These are phyloP conservation scores for Lasioglossum pauxillum DNA, from an alignment of 2,888 invertebrate species.

Conservation along the genomic window DNA sequence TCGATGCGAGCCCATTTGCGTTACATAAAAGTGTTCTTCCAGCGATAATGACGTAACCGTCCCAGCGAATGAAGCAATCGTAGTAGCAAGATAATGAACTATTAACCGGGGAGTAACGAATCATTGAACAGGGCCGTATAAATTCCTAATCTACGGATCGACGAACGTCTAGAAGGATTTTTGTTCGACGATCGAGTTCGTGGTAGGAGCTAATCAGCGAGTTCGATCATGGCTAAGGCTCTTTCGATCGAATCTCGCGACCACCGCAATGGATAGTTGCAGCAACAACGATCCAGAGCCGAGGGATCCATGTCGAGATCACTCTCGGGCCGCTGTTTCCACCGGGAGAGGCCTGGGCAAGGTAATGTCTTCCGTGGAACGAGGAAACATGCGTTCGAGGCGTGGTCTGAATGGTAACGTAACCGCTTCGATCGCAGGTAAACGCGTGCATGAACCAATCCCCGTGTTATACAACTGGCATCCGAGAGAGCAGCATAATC, in stretches of 20 bases:
- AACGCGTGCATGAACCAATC: constrained; percentile 47
- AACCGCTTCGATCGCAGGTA: constrained; percentile 61
- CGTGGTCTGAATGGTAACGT: constrained; percentile 71
- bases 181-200: background rate
- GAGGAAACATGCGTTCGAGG: constrained; percentile 76
- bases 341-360: constrained; percentile 19
- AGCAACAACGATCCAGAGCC: constrained; percentile 26
- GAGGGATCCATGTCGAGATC: constrained; percentile 53
- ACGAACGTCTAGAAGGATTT: constrained; percentile 21
- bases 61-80: constrained; percentile 48
- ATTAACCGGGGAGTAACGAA: constrained; percentile 36
- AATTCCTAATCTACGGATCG: constrained; percentile 47
- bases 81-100: constrained; percentile 12
- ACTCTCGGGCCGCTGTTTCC: constrained; percentile 39
- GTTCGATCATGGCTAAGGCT: constrained; percentile 26
- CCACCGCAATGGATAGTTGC: constrained; percentile 12
- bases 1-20: background rate
- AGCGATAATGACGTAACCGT: background rate
- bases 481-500: constrained; percentile 23
- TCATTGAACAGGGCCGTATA: constrained; percentile 18
- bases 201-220: constrained; percentile 32
- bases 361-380: constrained; percentile 75
- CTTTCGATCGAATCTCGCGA: constrained; percentile 34
- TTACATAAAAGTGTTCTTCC: constrained; percentile 8
- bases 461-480: constrained; percentile 56